Evolutionary conservation across 2,113 vertebrate species (phyloP), one percentile per base, ranked within the genome.

Genomic region (Galbula dea): DNA sequence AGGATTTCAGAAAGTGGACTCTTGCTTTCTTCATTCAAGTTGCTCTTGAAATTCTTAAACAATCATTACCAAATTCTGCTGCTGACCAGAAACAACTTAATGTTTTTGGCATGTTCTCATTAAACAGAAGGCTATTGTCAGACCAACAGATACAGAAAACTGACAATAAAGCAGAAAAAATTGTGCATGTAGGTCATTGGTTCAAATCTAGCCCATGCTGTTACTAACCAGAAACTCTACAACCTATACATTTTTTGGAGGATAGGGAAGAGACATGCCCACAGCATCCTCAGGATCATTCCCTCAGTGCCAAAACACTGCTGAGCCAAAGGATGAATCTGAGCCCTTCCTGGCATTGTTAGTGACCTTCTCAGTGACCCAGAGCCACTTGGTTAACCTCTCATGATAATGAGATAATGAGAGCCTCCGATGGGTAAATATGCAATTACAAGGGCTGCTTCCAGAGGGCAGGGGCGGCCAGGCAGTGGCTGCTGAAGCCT

Each of bases 281-380:
- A 1, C 36, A 19, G 49, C 18, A 26, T 4, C 41, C 15, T 45
- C 54, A 14, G 62, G 45, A 68, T 67, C 65, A 15, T 32, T 32
- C 36, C 39, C 34, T 46, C 4, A 0, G 34, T 5, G 1, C 21
- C 48, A 39, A 45, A 55, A 37, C 0, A 7, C 9, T 45, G 45
- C 29, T 0, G 6, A 85, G 65, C 26, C 52, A 16, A 24, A 1
- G 15, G 12, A 19, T 24, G 67, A 32, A 73, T 85, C 36, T 26
- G 43, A 71, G 26, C 73, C 43, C 32, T 69, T 61, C 51, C 79
- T 10, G 10, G 54, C 49, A 5, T 18, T 57, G 57, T 37, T 21
- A 21, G 72, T 55, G 76, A 73, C 85, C 81, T 91, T 65, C 88
- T 57, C 3, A 0, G 48, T 85, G 85, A 91, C 82, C 85, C 7